These are phyloP conservation scores for Dolomedes plantarius DNA, from an alignment of 2,888 invertebrate species.

Conservation along the genomic window DNA sequence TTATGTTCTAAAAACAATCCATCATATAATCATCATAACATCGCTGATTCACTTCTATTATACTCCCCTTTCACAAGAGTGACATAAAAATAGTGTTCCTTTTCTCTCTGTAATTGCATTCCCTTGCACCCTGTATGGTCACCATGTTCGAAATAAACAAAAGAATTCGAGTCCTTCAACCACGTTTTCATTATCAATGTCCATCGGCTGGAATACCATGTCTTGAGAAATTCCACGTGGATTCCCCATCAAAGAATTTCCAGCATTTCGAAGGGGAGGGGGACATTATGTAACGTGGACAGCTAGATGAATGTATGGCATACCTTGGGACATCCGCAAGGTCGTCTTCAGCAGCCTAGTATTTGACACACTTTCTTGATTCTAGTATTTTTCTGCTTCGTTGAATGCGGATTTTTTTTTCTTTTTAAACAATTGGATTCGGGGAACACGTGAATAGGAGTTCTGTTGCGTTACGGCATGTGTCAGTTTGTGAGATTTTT, in stretches of 20 bases:
- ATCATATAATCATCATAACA: too few relatives aligned
- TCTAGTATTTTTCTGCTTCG: not conserved
- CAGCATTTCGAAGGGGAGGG: too few relatives aligned
- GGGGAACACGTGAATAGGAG: not conserved
- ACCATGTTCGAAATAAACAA: too few relatives aligned
- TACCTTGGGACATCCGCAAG: not conserved
- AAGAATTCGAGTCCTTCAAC: not conserved
- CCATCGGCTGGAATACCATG: not conserved
- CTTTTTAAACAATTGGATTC: not conserved
- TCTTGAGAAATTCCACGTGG: not conserved
- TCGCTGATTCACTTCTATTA: too few relatives aligned
- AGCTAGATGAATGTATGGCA: not conserved
- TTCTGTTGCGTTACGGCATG: not conserved
- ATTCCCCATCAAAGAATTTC: not conserved
- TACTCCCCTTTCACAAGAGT: too few relatives aligned
- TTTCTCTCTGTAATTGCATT: too few relatives aligned
- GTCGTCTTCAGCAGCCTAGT: not conserved
- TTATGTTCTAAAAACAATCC: too few relatives aligned
- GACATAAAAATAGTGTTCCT: too few relatives aligned
- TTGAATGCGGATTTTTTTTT: not conserved
- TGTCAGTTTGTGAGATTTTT: not conserved
- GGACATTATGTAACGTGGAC: not conserved
- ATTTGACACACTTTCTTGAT: conserved; percentile 10
- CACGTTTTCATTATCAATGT: not conserved
- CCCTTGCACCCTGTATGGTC: too few relatives aligned